Evolutionary conservation across 2,113 vertebrate species (phyloP).

Genomic region (Cairina moschata): DNA sequence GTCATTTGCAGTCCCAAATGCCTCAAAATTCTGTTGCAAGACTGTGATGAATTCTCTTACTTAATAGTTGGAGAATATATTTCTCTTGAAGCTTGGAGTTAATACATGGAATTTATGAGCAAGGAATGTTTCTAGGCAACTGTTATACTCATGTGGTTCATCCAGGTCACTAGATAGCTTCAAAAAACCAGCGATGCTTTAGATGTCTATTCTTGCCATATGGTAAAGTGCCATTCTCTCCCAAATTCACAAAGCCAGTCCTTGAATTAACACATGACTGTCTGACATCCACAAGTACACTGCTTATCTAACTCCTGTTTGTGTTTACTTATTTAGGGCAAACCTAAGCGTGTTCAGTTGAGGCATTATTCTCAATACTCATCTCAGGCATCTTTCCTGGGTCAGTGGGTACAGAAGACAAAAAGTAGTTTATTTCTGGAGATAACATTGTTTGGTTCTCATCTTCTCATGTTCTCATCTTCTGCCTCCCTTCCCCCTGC

Average conservation of each 20-base stretch:
- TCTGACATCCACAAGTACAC: neutral
- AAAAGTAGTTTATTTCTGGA: neutral
- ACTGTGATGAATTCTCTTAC: neutral
- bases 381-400: neutral
- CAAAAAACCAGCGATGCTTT: constrained; percentile 18
- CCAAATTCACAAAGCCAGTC: neutral
- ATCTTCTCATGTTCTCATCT: neutral
- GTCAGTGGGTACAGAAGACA: neutral
- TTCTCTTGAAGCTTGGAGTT: constrained; percentile 16
- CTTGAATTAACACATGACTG: neutral
- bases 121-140: constrained; percentile 55
- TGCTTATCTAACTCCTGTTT: neutral
- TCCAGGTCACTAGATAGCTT: constrained; percentile 32
- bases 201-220: constrained; percentile 21
- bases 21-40: neutral
- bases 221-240: constrained; percentile 23
- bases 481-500: neutral
- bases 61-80: neutral
- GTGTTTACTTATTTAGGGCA: neutral
- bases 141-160: constrained; percentile 34
- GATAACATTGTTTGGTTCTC: neutral
- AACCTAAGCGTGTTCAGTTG: neutral
- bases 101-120: constrained; percentile 4
- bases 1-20: neutral
- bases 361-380: neutral